Base-by-base conservation (phyloP, 2,113 vertebrate genomes). In the Tragelaphus scriptus region DNA sequence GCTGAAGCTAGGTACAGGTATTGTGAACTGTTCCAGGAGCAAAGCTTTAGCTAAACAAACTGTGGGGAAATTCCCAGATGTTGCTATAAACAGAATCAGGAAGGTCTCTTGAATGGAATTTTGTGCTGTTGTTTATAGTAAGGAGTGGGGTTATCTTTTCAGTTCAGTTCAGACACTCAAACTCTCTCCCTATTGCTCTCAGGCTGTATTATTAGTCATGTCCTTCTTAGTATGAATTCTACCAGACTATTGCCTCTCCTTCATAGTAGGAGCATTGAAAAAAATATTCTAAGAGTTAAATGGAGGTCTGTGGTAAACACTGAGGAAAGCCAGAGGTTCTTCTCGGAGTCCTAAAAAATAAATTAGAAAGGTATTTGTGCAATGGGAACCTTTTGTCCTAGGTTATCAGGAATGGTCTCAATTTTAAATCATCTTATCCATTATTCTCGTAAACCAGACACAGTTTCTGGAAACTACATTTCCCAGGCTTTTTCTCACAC, bases 401-500 rank as follows among this genome's bases (percentile, higher is more conserved):
- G 25, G 5, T 36, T 92, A 77, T 91, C 47, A 91, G 53, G 40
- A 58, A 40, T 2, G 32, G 28, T 92, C 90, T 96, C 44, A 14
- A 47, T 79, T 91, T 92, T 68, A 94, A 89, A 95, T 79, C 28
- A 80, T 92, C 32, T 93, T 82, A 87, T 84, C 91, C 95, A 88
- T 59, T 94, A 59, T 92, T 93, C 85, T 97, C 88, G 80, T 97
- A 94, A 97, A 61, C 49, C 7, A 12, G 56, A 28, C 51, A 7
- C 17, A 40, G 79, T 86, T 96, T 96, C 75, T 94, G 88, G 44
- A 97, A 94, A 89, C 14, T 53, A 17, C 7, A 63, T 95, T 95
- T 94, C 36, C 93, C 51, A 71, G 51, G 79, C 90, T 92, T 63
- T 63, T 85, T 17, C 53, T 65, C 85, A 80, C 81, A 87, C 51